phyloP scores from a whole-genome alignment of 2,113 vertebrate genomes.

The Suncus etruscus region DNA sequence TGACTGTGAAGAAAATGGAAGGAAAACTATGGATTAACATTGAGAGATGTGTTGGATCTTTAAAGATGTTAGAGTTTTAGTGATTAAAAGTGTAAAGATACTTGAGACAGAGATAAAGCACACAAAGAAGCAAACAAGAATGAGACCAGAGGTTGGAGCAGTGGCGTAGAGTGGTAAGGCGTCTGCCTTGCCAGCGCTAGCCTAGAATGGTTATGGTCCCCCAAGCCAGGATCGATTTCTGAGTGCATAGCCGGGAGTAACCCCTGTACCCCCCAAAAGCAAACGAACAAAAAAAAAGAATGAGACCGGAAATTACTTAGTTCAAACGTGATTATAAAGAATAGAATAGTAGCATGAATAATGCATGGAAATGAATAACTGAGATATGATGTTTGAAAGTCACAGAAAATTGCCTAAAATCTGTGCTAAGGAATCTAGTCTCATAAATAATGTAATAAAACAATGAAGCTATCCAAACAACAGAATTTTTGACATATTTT shows the following conservation, averaged over 20 bases:
- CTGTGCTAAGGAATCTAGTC: slow-evolving; percentile 7
- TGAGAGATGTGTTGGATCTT: neutral
- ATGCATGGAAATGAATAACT: neutral
- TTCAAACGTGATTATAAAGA: neutral
- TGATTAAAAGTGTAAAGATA: neutral
- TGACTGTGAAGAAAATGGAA: neutral
- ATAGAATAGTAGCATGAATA: neutral
- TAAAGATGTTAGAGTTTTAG: slow-evolving; percentile 26
- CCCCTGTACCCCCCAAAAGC: too few relatives aligned
- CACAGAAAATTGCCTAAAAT: neutral
- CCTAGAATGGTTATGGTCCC: too few relatives aligned
- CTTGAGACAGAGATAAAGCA: neutral
- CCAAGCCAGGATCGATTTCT: too few relatives aligned
- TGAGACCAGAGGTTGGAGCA: neutral
- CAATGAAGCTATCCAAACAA: neutral
- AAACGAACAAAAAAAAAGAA: too few relatives aligned
- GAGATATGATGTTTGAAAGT: slow-evolving; percentile 8
- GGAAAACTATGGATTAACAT: slow-evolving; percentile 5
- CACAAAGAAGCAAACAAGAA: neutral
- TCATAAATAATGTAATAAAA: slow-evolving; percentile 4
- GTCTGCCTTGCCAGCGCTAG: too few relatives aligned
- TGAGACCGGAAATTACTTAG: neutral
- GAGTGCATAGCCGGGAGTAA: too few relatives aligned
- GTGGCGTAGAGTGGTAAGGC: too few relatives aligned
- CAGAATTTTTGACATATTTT: neutral